Conservation (phyloP, 2,888 invertebrate species). For the Hanleya hanleyi region DNA sequence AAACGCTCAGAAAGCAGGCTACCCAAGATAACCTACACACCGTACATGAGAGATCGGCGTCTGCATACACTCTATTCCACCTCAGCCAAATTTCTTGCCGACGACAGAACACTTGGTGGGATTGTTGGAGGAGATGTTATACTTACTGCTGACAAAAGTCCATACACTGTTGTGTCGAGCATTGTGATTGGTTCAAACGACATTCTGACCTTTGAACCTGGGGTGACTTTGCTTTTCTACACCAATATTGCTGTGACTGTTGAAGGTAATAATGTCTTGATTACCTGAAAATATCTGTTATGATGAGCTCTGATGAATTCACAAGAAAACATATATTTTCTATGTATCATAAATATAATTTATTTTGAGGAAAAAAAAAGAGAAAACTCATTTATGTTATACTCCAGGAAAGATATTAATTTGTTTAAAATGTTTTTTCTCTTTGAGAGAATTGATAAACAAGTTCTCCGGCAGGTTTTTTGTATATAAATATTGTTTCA, state of each 20-base stretch:
- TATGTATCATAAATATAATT: neutral
- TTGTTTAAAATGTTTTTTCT: no score
- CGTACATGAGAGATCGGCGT: slow-evolving; percentile 33
- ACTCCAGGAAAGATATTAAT: no score
- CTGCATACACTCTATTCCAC: slow-evolving; percentile 22
- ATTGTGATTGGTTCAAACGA: slow-evolving; percentile 28
- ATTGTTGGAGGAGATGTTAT: slow-evolving; percentile 19
- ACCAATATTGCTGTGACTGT: slow-evolving; percentile 25
- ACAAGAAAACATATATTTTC: neutral
- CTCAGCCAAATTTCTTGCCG: slow-evolving; percentile 19
- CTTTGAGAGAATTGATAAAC: no score
- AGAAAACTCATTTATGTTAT: no score
- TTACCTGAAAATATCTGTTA: no score
- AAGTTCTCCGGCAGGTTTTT: no score
- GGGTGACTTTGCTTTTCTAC: slow-evolving; percentile 27
- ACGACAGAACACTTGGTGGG: slow-evolving; percentile 34
- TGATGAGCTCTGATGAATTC: no score
- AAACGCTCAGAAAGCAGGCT: slow-evolving; percentile 22
- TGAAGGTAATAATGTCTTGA: no score
- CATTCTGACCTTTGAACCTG: slow-evolving; percentile 29
- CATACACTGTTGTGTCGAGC: slow-evolving; percentile 33
- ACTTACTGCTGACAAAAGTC: slow-evolving; percentile 14
- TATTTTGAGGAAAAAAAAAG: neutral
- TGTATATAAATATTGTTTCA: no score
- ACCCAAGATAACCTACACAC: slow-evolving; percentile 23